phyloP scores from a whole-genome alignment of 1,140 invertebrate species.

The Dryas iulia region DNA sequence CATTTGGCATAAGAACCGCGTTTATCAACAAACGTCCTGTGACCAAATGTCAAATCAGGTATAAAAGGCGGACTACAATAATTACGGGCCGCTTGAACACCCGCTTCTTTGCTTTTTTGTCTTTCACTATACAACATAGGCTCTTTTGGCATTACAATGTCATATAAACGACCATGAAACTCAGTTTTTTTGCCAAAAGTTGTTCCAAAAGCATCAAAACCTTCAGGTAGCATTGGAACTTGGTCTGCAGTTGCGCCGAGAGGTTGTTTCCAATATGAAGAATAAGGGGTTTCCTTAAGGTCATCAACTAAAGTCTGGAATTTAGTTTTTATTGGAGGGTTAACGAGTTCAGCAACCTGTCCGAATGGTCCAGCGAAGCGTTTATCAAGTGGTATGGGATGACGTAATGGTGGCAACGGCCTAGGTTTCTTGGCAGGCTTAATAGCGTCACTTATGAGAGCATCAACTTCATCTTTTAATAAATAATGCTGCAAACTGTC shows the following conservation, averaged over 20 bases:
- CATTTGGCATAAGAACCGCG: constrained; percentile 71
- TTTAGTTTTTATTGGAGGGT: constrained; percentile 70
- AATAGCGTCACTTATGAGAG: constrained; percentile 72
- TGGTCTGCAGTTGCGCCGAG: constrained; percentile 70
- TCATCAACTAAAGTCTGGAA: constrained; percentile 77
- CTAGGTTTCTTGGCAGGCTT: constrained; percentile 52
- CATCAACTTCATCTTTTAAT: constrained; percentile 74
- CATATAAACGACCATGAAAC: constrained; percentile 57
- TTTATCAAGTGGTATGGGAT: constrained; percentile 49
- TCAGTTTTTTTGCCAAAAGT: constrained; percentile 73
- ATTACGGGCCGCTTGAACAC: constrained; percentile 61
- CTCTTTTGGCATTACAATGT: constrained; percentile 62
- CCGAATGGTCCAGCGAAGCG: constrained; percentile 53
- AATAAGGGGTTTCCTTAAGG: constrained; percentile 76
- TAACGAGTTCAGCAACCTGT: constrained; percentile 52
- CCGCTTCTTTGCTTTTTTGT: constrained; percentile 54
- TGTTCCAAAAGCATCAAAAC: constrained; percentile 62
- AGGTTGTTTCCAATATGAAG: constrained; percentile 77
- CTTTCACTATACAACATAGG: constrained; percentile 56
- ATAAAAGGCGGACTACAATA: constrained; percentile 62
- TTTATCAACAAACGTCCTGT: constrained; percentile 68
- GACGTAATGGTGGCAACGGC: constrained; percentile 55
- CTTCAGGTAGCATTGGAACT: constrained; percentile 74
- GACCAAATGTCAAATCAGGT: constrained; percentile 66
- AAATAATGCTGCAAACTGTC: constrained; percentile 68